Percentiles rank a stretch among this genome's conserved stretches.
Conservation (phyloP, 2,888 invertebrate genomes). For the Eurois occulta region DNA sequence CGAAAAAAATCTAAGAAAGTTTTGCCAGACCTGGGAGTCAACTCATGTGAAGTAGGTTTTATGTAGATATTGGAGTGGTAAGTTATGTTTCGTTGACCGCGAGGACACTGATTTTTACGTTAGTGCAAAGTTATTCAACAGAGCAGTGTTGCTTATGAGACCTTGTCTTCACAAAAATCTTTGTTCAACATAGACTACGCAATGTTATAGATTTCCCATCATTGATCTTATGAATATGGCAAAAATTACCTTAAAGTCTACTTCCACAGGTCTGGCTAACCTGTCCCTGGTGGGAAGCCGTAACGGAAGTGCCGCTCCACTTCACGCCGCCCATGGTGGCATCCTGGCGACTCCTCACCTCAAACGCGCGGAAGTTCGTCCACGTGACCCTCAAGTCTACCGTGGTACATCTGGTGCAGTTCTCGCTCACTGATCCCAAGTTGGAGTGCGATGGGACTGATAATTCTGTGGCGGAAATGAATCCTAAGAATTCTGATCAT, state of each 20-base stretch:
- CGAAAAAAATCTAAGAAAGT: too few species aligned
- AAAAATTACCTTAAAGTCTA: background rate
- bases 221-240: background rate
- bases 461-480: conserved; percentile 92
- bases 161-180: background rate
- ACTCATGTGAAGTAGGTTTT: too few species aligned
- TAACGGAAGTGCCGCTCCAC: conserved; percentile 93
- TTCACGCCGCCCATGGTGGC: conserved; percentile 96
- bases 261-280: conserved; percentile 91
- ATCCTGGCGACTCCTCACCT: conserved; percentile 95
- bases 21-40: too few species aligned
- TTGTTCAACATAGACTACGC: background rate
- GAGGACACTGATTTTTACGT: too few species aligned
- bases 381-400: conserved; percentile 94
- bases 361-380: conserved; percentile 95
- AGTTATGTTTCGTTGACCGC: too few species aligned
- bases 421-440: conserved; percentile 86
- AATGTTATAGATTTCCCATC: background rate
- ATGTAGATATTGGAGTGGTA: too few species aligned
- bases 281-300: conserved; percentile 95
- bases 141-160: too few species aligned
- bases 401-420: conserved; percentile 89
- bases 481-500: conserved; percentile 91
- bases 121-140: too few species aligned
- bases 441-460: conserved; percentile 91